Evolutionary conservation across 2,888 invertebrate genomes (phyloP).

Genomic region (Zonitis immaculata): DNA sequence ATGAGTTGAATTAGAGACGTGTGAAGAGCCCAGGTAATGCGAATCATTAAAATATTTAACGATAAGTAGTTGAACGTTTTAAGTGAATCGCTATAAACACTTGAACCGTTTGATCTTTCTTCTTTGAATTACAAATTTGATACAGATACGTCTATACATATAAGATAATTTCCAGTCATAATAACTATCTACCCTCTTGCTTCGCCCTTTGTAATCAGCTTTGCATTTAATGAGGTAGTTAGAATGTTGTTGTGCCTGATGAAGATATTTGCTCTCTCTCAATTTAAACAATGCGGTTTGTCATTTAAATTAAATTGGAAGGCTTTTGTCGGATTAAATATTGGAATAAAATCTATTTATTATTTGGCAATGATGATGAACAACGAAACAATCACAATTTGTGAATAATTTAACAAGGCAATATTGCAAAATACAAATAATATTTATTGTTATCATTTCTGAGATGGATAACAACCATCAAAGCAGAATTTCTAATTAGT

Average conservation of each 20-base stretch:
- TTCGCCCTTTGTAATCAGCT: constrained; percentile 4
- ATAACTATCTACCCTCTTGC: too few species aligned
- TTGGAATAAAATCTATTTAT: background rate
- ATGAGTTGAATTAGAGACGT: background rate
- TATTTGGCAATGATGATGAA: background rate
- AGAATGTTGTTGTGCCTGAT: background rate
- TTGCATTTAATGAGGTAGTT: constrained; percentile 8
- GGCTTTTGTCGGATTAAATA: constrained; percentile 4
- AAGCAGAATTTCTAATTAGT: too few species aligned
- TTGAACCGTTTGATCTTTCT: constrained; percentile 4
- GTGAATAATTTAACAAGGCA: background rate
- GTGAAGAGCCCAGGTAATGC: background rate
- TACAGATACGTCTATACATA: constrained; percentile 3
- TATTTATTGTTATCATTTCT: too few species aligned
- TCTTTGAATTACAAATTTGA: constrained; percentile 1
- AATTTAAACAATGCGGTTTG: background rate
- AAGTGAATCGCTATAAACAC: constrained; percentile 6
- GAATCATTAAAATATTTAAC: constrained; percentile 1
- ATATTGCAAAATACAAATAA: too few species aligned
- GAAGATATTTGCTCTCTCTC: background rate
- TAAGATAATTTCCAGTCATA: background rate
- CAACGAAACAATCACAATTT: background rate
- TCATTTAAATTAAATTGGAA: constrained; percentile 8
- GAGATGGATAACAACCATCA: too few species aligned
- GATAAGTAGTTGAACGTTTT: constrained; percentile 9